A percentile compares a stretch with the other conserved stretches of the same genome.
phyloP scores from a whole-genome alignment of 2,888 invertebrate genomes.

The Bruchidius siliquastri region DNA sequence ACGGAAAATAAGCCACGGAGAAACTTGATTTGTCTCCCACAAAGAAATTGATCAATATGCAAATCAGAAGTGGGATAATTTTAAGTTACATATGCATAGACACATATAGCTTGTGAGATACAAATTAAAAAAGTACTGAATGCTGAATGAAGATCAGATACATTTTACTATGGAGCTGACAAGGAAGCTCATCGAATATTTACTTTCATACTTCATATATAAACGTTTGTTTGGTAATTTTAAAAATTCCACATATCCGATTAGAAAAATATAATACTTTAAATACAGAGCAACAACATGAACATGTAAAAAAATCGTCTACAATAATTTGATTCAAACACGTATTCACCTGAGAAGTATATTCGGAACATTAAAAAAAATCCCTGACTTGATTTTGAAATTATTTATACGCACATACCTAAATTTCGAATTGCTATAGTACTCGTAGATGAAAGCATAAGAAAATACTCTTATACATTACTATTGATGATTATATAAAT shows the following conservation, averaged over 20 bases:
- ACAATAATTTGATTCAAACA: neutral
- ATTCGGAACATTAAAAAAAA: neutral
- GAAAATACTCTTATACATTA: no score
- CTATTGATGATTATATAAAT: neutral
- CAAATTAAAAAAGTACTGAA: neutral
- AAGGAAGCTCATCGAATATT: neutral
- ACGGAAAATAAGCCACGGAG: neutral
- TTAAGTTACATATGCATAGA: neutral
- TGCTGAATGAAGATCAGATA: no score
- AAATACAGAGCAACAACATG: neutral
- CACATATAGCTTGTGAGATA: neutral
- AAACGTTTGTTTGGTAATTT: neutral
- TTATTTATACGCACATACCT: neutral
- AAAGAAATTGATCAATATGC: neutral
- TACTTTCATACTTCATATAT: neutral
- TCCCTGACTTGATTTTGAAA: neutral
- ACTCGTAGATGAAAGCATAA: no score
- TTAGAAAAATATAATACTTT: neutral
- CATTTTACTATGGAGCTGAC: neutral
- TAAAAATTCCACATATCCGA: neutral
- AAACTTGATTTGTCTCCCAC: neutral
- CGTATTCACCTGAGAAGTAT: neutral
- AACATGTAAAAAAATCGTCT: neutral
- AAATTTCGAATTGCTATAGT: neutral
- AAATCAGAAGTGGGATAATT: neutral